Conservation (phyloP, 1,140 invertebrate genomes). For the Leptonema lineaticorne region DNA sequence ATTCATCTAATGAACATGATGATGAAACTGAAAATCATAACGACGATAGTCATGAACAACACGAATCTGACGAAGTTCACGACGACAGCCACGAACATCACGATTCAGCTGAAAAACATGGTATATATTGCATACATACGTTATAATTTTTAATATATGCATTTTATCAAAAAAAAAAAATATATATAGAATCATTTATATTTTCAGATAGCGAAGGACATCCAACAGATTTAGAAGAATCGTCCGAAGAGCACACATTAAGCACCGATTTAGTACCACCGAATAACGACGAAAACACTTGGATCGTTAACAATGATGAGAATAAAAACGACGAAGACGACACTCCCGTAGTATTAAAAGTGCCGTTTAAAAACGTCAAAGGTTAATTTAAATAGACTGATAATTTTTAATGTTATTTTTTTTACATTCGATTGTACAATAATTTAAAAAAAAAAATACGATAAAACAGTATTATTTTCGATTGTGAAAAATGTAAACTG, state of each 20-base stretch:
- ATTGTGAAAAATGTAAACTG: too few species aligned
- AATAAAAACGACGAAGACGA: background rate
- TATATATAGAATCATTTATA: background rate
- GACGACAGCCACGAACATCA: background rate
- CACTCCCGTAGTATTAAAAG: background rate
- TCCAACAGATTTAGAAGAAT: background rate
- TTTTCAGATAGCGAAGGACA: background rate
- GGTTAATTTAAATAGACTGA: background rate
- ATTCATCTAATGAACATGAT: background rate
- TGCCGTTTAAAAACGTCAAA: background rate
- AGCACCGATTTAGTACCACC: slow-evolving; percentile 5
- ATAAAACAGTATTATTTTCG: too few species aligned
- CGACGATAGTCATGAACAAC: background rate
- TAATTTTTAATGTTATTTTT: background rate
- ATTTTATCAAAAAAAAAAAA: too few species aligned
- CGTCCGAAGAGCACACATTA: background rate
- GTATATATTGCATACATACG: background rate
- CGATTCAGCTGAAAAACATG: background rate
- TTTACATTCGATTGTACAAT: too few species aligned
- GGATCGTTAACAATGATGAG: background rate
- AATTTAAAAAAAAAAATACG: too few species aligned
- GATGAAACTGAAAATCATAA: background rate
- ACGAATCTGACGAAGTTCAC: background rate
- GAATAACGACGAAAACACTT: background rate
- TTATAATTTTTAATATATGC: background rate